A percentile compares a stretch with the other conserved stretches of the same genome.
These are phyloP conservation scores for Lordiphosa stackelbergi DNA, from an alignment of 1,140 invertebrate species.

Conservation along the genomic window DNA sequence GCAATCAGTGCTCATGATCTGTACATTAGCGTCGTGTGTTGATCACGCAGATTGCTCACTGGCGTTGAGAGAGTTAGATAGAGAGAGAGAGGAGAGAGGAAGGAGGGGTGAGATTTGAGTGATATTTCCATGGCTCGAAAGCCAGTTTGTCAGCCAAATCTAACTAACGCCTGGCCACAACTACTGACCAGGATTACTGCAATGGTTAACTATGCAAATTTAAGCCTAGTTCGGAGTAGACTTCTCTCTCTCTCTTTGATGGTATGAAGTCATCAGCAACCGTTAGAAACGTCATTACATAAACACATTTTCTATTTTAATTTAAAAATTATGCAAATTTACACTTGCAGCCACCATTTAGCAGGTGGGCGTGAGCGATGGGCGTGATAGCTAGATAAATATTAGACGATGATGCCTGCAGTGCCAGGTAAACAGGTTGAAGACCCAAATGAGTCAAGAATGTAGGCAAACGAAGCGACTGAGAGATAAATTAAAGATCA, in stretches of 20 bases:
- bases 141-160: slow-evolving; percentile 6
- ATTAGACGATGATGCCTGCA: not conserved
- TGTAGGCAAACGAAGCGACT: too few species aligned
- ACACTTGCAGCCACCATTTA: slow-evolving; percentile 23
- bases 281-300: slow-evolving; percentile 67
- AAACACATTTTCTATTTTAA: slow-evolving; percentile 66
- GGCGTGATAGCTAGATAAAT: slow-evolving; percentile 41
- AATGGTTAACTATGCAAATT: slow-evolving; percentile 33
- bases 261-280: slow-evolving; percentile 62
- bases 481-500: too few species aligned
- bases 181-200: too few species aligned
- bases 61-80: slow-evolving; percentile 1
- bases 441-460: too few species aligned
- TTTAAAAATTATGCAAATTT: slow-evolving; percentile 68
- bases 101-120: slow-evolving; percentile 38
- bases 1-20: slow-evolving; percentile 74
- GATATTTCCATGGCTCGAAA: slow-evolving; percentile 31
- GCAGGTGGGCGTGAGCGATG: slow-evolving; percentile 53
- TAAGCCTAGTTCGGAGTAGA: slow-evolving; percentile 17
- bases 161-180: slow-evolving; percentile 17
- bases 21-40: slow-evolving; percentile 73
- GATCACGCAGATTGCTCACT: slow-evolving; percentile 65
- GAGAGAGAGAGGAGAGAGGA: slow-evolving; percentile 6
- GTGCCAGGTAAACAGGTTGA: too few species aligned
- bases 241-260: slow-evolving; percentile 9